Conservation (phyloP, 2,113 vertebrate genomes). For the Macaca nemestrina region DNA sequence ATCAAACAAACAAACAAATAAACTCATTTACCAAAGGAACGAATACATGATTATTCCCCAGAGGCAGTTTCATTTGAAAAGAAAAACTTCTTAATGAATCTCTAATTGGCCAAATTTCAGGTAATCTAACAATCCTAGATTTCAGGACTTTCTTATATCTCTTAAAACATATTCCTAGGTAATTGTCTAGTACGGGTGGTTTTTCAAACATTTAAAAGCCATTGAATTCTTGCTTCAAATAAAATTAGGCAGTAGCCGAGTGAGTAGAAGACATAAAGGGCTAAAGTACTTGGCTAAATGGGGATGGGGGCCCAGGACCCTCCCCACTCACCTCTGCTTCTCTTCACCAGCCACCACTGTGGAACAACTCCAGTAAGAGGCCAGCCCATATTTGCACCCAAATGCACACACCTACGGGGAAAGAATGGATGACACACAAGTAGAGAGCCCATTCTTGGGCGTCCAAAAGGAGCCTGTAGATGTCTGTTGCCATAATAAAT, state of each 20-base stretch:
- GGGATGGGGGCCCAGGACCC: not conserved
- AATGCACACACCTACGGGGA: not conserved
- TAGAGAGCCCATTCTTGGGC: not conserved
- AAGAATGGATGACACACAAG: not conserved
- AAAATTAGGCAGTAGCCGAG: not conserved
- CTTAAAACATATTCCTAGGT: not conserved
- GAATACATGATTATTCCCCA: not conserved
- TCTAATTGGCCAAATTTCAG: conserved; percentile 54
- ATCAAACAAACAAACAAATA: too few relatives aligned
- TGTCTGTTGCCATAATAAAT: not conserved
- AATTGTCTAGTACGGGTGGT: not conserved
- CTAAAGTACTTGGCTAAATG: not conserved
- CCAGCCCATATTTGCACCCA: not conserved
- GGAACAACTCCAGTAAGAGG: not conserved
- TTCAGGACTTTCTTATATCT: not conserved
- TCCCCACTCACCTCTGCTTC: not conserved
- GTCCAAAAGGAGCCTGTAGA: not conserved
- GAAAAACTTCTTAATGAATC: conserved; percentile 35
- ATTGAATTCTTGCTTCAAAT: not conserved
- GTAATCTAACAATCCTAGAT: conserved; percentile 37
- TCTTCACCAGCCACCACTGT: not conserved
- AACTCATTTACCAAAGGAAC: conserved; percentile 27
- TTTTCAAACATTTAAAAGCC: not conserved
- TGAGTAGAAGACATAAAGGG: not conserved
- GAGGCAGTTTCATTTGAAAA: conserved; percentile 39